Conservation (phyloP, 2,888 invertebrate species). For the Cheiracanthium punctorium region DNA sequence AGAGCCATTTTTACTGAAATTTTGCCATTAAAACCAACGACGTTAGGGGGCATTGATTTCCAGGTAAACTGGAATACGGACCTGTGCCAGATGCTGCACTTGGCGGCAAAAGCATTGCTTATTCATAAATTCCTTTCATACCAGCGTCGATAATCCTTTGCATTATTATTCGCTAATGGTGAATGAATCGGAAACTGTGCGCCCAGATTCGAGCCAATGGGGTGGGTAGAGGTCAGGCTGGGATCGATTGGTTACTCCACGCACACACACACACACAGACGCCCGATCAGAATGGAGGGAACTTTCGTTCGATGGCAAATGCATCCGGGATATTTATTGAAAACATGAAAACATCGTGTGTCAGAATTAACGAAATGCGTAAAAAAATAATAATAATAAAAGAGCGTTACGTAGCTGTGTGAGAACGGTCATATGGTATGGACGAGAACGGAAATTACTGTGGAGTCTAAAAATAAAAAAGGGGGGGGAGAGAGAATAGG, state of each 20-base stretch:
- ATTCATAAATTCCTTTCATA: constrained; percentile 65
- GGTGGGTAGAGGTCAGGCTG: neutral
- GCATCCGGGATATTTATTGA: neutral
- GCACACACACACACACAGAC: neutral
- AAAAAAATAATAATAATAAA: too few relatives aligned
- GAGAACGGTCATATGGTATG: too few relatives aligned
- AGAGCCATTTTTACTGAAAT: neutral
- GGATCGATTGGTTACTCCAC: neutral
- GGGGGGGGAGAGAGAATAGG: too few relatives aligned
- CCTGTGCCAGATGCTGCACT: constrained; percentile 33
- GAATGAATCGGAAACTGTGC: constrained; percentile 61
- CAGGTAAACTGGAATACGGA: constrained; percentile 12
- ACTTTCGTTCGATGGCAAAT: neutral
- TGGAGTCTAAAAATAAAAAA: too few relatives aligned
- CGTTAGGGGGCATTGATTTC: constrained; percentile 36
- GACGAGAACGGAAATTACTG: too few relatives aligned
- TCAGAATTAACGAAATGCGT: too few relatives aligned
- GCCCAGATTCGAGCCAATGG: constrained; percentile 40
- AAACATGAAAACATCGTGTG: too few relatives aligned
- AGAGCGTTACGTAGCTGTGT: too few relatives aligned
- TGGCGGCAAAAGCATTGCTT: constrained; percentile 54
- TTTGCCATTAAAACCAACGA: constrained; percentile 3
- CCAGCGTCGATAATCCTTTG: constrained; percentile 57
- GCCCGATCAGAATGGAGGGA: neutral
- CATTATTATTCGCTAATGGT: constrained; percentile 64